Evolutionary conservation across 2,113 vertebrate species (phyloP).

Genomic region (Pteruthius melanotis): DNA sequence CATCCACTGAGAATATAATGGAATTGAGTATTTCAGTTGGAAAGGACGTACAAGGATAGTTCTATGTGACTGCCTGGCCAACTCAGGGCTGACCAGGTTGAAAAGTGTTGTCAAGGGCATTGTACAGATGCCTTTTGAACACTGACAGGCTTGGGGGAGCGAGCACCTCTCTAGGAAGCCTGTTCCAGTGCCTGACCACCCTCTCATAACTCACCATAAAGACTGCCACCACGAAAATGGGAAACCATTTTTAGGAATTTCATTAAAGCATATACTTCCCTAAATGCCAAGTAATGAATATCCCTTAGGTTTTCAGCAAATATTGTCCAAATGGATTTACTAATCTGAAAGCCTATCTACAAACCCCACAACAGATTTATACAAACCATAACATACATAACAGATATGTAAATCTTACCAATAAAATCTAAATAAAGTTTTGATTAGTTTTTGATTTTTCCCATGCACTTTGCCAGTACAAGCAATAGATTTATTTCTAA

Average conservation of each 20-base stretch:
- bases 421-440: conserved; percentile 8
- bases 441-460: conserved; percentile 9
- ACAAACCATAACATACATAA: neutral
- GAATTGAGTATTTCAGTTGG: neutral
- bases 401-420: neutral
- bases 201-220: neutral
- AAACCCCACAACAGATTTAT: neutral
- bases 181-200: neutral
- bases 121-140: neutral
- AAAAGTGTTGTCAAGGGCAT: neutral
- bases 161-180: neutral
- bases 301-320: neutral
- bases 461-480: neutral
- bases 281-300: neutral
- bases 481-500: conserved; percentile 7
- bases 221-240: neutral
- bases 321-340: neutral
- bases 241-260: neutral
- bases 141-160: neutral
- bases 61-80: neutral
- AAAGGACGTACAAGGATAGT: neutral
- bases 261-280: neutral
- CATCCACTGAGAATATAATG: neutral
- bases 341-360: neutral
- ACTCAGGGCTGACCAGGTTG: rapidly evolving